These are phyloP conservation scores for Esperia sulphurella DNA, from an alignment of 2,888 invertebrate genomes.

Conservation along the genomic window DNA sequence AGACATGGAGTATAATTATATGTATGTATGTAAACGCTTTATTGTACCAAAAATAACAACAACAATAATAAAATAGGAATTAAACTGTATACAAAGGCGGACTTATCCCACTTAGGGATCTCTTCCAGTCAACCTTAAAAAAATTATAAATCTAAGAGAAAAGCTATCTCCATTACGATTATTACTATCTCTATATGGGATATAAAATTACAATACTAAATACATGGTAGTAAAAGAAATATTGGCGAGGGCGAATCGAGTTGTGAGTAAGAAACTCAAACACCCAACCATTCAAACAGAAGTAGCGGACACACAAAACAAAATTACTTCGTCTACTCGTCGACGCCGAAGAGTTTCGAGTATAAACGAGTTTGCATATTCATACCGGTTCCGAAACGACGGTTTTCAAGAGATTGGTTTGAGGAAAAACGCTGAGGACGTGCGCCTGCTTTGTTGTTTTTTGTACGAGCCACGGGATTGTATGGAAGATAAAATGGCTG, in stretches of 20 bases:
- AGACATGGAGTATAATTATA: too few species aligned
- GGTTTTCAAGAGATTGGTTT: constrained; percentile 10
- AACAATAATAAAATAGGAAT: too few species aligned
- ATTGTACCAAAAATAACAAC: too few species aligned
- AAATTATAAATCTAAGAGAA: too few species aligned
- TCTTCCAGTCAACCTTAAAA: too few species aligned
- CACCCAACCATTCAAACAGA: not conserved
- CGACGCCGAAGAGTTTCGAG: constrained; percentile 8
- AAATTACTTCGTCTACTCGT: constrained; percentile 8
- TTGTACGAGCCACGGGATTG: not conserved
- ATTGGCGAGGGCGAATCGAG: not conserved
- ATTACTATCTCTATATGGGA: too few species aligned
- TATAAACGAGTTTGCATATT: constrained; percentile 20
- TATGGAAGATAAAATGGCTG: not conserved
- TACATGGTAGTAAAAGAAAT: too few species aligned
- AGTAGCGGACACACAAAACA: constrained; percentile 3
- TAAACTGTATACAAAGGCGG: too few species aligned
- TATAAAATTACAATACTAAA: too few species aligned
- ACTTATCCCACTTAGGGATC: too few species aligned
- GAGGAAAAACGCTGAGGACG: constrained; percentile 6
- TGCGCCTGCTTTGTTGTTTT: constrained; percentile 5
- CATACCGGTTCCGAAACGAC: constrained; percentile 13
- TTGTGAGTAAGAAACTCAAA: not conserved
- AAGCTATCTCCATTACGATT: too few species aligned
- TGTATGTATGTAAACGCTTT: too few species aligned